Evolutionary conservation across 2,888 invertebrate genomes (phyloP).

Genomic region (Serripes groenlandicus): DNA sequence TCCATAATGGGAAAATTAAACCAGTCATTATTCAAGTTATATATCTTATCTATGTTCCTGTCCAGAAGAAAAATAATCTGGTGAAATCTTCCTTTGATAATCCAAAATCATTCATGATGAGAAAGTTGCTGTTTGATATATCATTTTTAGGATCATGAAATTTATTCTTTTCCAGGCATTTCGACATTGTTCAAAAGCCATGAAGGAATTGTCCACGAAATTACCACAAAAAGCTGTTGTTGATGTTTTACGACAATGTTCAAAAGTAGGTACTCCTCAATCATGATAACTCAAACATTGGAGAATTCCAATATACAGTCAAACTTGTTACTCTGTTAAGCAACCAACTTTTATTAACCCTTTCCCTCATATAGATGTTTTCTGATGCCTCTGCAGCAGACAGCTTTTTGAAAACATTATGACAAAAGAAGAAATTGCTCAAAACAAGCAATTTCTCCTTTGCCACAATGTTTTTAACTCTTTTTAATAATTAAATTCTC

Average conservation of each 20-base stretch:
- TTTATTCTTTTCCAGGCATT: constrained; percentile 87
- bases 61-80: no score
- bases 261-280: constrained; percentile 89
- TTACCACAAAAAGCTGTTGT: constrained; percentile 87
- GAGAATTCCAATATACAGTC: no score
- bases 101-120: no score
- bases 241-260: constrained; percentile 94
- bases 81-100: no score
- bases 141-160: no score
- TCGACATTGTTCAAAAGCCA: constrained; percentile 92
- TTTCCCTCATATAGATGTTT: background rate
- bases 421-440: background rate
- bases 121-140: no score
- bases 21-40: no score
- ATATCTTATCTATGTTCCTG: no score
- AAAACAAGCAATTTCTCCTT: background rate
- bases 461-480: background rate
- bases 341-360: no score
- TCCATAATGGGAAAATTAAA: no score
- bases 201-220: constrained; percentile 88
- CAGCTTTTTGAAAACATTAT: background rate
- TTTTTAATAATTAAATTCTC: no score
- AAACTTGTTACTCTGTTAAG: no score
- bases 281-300: background rate
- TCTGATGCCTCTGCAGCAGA: background rate